Percentiles rank a stretch among this genome's conserved stretches.
Conservation (phyloP, 1,140 invertebrate genomes). For the Sitophilus oryzae region DNA sequence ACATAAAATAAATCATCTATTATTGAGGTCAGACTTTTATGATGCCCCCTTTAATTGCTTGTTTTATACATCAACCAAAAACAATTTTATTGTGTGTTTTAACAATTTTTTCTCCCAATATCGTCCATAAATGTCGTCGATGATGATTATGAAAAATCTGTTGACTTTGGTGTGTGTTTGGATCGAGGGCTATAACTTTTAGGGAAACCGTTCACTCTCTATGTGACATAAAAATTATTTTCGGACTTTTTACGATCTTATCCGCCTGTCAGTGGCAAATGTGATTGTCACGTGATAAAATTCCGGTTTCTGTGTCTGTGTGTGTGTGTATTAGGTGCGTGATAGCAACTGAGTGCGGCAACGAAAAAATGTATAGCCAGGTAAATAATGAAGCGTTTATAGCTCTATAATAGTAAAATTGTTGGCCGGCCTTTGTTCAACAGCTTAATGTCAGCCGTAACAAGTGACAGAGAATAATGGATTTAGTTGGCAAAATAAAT, state of each 20-base stretch:
- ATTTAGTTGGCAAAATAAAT: no score
- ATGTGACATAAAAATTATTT: background rate
- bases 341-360: background rate
- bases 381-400: background rate
- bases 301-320: background rate
- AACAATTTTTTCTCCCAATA: background rate
- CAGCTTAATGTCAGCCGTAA: background rate
- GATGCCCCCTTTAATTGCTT: no score
- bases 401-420: background rate
- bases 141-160: background rate
- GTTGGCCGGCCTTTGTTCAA: background rate
- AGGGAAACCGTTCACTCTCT: background rate
- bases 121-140: background rate
- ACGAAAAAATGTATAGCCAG: background rate
- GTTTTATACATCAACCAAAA: no score
- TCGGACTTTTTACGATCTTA: background rate
- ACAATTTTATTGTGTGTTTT: background rate
- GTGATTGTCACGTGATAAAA: background rate
- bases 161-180: background rate
- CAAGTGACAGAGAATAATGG: constrained; percentile 2
- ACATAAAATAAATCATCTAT: no score
- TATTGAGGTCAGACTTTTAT: no score
- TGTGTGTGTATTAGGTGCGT: background rate
- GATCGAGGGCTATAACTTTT: background rate
- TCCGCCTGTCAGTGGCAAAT: background rate